phyloP scores from a whole-genome alignment of 2,888 invertebrate species.

The Psylliodes chrysocephalus region DNA sequence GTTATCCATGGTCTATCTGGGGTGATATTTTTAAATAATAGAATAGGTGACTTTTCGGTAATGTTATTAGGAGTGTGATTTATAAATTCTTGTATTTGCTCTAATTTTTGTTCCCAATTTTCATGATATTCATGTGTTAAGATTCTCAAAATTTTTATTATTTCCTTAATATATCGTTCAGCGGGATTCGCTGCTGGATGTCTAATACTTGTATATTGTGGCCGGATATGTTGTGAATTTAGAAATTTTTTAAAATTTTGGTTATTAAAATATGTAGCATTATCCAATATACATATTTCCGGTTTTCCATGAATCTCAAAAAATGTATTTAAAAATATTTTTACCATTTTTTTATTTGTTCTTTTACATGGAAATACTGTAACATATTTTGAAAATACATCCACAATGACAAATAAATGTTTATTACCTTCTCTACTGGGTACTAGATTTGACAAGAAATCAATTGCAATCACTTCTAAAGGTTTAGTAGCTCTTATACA shows the following conservation, averaged over 20 bases:
- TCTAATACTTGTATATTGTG: not conserved
- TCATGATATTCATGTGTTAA: not conserved
- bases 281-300: not conserved
- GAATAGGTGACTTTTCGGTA: not conserved
- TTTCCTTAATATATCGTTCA: not conserved
- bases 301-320: too few relatives aligned
- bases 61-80: not conserved
- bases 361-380: slow-evolving; percentile 26
- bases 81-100: not conserved
- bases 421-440: not conserved
- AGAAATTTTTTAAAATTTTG: not conserved
- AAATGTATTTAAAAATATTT: too few relatives aligned
- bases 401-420: too few relatives aligned
- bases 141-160: not conserved
- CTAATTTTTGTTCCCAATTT: not conserved
- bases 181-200: not conserved
- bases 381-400: slow-evolving; percentile 30
- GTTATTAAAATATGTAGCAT: not conserved
- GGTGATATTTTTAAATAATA: not conserved
- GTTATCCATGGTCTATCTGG: not conserved
- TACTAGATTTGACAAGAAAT: slow-evolving; percentile 11
- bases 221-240: too few relatives aligned
- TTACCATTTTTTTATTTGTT: too few relatives aligned
- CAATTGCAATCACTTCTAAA: slow-evolving; percentile 15
- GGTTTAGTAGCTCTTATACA: not conserved